phyloP scores from a whole-genome alignment of 2,113 vertebrate genomes.

The Alethe diademata region DNA sequence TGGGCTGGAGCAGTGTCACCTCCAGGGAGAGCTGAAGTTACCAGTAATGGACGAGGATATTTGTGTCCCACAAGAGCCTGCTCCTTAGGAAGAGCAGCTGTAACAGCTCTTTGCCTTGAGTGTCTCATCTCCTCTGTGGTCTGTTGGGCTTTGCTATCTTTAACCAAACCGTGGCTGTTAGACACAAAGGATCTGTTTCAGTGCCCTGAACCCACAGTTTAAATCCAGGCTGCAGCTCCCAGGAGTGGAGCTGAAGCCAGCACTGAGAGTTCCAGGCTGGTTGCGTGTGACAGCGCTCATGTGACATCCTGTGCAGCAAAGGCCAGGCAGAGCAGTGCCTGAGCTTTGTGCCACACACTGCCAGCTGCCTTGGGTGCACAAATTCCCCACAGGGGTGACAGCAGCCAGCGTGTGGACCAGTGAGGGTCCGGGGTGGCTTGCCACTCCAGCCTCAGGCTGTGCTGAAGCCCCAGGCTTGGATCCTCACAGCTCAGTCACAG shows the following conservation, averaged over 20 bases:
- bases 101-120: neutral
- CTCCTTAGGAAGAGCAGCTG: neutral
- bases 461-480: rapidly evolving
- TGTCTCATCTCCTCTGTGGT: neutral
- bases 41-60: neutral
- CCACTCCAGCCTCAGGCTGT: neutral
- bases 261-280: rapidly evolving
- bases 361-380: rapidly evolving
- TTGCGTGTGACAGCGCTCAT: rapidly evolving
- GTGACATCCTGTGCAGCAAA: rapidly evolving
- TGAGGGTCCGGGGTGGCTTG: rapidly evolving
- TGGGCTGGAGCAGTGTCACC: neutral
- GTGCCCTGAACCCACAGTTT: neutral
- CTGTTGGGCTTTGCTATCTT: neutral
- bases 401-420: neutral
- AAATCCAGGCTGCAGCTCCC: neutral
- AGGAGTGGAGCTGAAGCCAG: neutral
- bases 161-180: neutral
- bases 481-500: rapidly evolving
- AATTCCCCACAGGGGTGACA: rapidly evolving
- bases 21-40: neutral
- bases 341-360: rapidly evolving
- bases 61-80: neutral
- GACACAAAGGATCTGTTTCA: neutral
- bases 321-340: rapidly evolving